These are phyloP conservation scores for Pyrocoelia pectoralis DNA, from an alignment of 2,888 invertebrate species.

Conservation along the genomic window DNA sequence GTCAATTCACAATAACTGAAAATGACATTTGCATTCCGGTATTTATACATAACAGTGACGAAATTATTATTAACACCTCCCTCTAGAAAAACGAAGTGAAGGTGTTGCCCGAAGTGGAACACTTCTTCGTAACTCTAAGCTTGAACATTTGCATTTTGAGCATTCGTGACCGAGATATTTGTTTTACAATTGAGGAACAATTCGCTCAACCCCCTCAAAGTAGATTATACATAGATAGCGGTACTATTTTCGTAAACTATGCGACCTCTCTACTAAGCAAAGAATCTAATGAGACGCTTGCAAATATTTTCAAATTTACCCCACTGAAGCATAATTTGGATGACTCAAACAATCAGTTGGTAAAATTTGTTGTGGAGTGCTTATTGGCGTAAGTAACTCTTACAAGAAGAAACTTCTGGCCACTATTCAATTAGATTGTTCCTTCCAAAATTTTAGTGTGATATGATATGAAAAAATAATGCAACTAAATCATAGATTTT, in stretches of 20 bases:
- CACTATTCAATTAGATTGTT: too few species aligned
- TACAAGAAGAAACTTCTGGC: too few species aligned
- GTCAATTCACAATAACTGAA: constrained; percentile 58
- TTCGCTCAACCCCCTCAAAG: constrained; percentile 49
- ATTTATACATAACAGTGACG: constrained; percentile 22
- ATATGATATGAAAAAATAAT: too few species aligned
- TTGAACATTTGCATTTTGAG: constrained; percentile 50
- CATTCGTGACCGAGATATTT: constrained; percentile 47
- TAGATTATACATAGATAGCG: constrained; percentile 40
- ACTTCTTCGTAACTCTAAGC: constrained; percentile 48
- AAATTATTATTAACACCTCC: background rate
- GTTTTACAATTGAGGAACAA: constrained; percentile 45
- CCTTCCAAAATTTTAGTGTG: too few species aligned
- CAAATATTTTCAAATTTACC: background rate
- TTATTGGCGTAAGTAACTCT: constrained; percentile 18
- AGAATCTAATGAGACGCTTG: background rate
- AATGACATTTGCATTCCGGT: constrained; percentile 53
- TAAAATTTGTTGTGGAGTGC: constrained; percentile 13
- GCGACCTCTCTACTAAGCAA: background rate
- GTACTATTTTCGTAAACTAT: constrained; percentile 17
- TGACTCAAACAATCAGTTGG: background rate
- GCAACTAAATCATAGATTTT: background rate
- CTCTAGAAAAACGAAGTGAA: constrained; percentile 48
- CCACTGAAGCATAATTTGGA: background rate
- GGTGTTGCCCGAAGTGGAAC: constrained; percentile 46